Percentiles rank a stretch among this genome's conserved stretches.
Conservation (phyloP, 2,888 invertebrate genomes). For the Tribolium freemani region DNA sequence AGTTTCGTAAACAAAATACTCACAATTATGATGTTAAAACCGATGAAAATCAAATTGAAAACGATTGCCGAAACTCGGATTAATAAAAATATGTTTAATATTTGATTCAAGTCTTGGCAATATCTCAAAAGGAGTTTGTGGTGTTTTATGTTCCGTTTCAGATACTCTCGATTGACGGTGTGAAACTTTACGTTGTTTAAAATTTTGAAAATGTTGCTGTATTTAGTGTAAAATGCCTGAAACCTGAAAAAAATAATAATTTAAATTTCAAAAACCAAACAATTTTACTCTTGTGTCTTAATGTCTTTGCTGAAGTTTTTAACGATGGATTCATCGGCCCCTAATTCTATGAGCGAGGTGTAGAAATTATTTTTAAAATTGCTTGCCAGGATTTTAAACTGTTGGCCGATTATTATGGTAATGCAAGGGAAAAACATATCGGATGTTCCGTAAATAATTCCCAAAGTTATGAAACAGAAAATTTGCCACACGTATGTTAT, state of each 20-base stretch:
- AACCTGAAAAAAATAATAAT: not conserved
- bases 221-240: not conserved
- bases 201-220: not conserved
- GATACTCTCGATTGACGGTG: not conserved
- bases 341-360: not conserved
- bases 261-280: not conserved
- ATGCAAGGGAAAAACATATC: constrained; percentile 7
- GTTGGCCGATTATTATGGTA: constrained; percentile 9
- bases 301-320: not conserved
- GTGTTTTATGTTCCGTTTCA: constrained; percentile 7
- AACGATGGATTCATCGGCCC: not conserved
- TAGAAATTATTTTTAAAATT: constrained; percentile 9
- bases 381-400: constrained; percentile 17
- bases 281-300: not conserved
- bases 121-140: not conserved
- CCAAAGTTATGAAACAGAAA: constrained; percentile 1
- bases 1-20: not conserved
- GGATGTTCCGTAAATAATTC: not conserved
- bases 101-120: not conserved
- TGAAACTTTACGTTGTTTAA: not conserved
- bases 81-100: not conserved
- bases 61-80: not conserved
- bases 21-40: constrained; percentile 3
- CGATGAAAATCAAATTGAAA: constrained; percentile 2
- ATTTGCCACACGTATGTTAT: constrained; percentile 15